Base-by-base conservation (phyloP, 2,797 vertebrate genomes). In the Hemibagrus guttatus region DNA sequence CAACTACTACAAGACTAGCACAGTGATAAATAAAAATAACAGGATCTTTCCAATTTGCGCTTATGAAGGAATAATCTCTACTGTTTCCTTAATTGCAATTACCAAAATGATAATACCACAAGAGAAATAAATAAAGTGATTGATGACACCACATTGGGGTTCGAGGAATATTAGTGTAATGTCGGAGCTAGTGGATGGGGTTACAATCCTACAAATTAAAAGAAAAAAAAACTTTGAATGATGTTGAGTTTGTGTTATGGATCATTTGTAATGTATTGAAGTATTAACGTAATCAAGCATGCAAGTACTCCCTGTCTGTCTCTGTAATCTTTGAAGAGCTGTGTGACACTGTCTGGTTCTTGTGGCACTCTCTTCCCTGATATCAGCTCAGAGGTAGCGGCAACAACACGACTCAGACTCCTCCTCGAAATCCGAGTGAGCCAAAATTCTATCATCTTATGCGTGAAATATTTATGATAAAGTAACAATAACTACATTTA, bases 1-100 rank as follows among this genome's bases (percentile, higher is more conserved):
- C 17, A 86, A n/a, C 58, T 52, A 85, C 49, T 79, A 85, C 59
- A 83, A 49, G 11, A 81, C 26, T 59, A 61, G 6, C 78, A 52
- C 26, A 69, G 35, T 61, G 72, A 75, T 49, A 58, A 26, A 71
- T 59, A 61, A 54, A n/a, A 56, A 78, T 63, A 83, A 56, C 58
- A 63, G 56, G 68, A 61, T 56, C 23, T 81, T 56, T 84, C 16
- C 42, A 31, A 61, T 84, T 84, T 72, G 56, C 64, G 42, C 64
- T 87, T 72, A 72, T 16, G n/a, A 68, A 46, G 59, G 35, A 42
- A 63, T 16, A 59, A 81, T 54, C 49, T 81, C 26, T 72, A 74
- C 39, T 72, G 66, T 4, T 81, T 39, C 42, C 31, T 35, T 75
- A 66, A 83, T 42, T 64, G 28, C 39, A 23, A 86, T 54, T 81